phyloP scores from a whole-genome alignment of 2,113 vertebrate species.

The Laterallus jamaicensis region DNA sequence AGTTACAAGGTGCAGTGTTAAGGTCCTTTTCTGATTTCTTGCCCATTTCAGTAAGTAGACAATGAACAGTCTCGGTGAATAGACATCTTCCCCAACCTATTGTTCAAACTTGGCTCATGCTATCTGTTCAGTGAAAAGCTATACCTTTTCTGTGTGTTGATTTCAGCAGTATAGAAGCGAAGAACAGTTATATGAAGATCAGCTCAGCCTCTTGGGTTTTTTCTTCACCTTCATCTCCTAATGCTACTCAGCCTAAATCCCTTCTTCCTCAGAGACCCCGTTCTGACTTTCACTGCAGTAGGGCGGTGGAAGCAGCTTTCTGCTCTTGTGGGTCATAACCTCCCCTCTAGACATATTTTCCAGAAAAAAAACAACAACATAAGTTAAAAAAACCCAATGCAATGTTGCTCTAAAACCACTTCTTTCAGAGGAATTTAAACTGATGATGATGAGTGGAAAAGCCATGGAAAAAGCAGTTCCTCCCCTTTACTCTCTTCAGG shows the following conservation, averaged over 20 bases:
- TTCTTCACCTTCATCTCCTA: not conserved
- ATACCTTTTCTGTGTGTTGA: not conserved
- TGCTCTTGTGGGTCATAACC: not conserved
- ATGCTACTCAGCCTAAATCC: not conserved
- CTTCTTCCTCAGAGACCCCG: not conserved
- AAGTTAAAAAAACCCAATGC: not conserved
- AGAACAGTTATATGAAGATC: not conserved
- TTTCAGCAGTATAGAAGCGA: not conserved
- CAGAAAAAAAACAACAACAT: not conserved
- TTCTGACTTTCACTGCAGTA: not conserved
- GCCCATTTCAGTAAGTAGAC: not conserved
- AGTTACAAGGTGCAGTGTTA: not conserved
- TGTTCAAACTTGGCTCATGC: not conserved
- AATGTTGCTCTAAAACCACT: not conserved
- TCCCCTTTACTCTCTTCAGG: not conserved
- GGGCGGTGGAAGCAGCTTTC: not conserved
- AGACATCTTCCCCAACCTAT: not conserved
- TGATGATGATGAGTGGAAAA: not conserved
- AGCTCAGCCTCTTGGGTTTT: not conserved
- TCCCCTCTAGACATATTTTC: not conserved
- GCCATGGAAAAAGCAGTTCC: fast-evolving
- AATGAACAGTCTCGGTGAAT: not conserved
- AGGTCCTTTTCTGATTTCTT: slow-evolving; percentile 1
- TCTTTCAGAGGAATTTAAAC: not conserved
- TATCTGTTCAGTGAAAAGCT: not conserved